These are phyloP conservation scores for Nannospalax galili DNA, from an alignment of 2,113 vertebrate species.

Conservation along the genomic window DNA sequence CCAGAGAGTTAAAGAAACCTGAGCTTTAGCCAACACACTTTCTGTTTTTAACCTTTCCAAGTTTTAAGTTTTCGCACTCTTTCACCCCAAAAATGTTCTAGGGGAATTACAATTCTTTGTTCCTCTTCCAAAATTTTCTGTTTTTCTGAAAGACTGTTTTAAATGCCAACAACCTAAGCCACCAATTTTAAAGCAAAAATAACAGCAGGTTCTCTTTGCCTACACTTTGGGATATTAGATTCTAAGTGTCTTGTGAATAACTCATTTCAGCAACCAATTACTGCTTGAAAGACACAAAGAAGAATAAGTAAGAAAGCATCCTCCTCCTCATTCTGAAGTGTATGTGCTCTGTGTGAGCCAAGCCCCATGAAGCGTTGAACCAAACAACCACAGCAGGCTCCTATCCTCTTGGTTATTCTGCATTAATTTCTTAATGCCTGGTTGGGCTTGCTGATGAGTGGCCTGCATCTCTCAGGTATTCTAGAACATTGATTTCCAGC, in stretches of 20 bases:
- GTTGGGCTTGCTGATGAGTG: constrained; percentile 78
- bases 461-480: constrained; percentile 77
- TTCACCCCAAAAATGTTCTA: not conserved
- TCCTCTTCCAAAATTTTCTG: constrained; percentile 9
- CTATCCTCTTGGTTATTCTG: constrained; percentile 74
- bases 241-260: constrained; percentile 66
- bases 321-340: constrained; percentile 47
- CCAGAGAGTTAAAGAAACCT: constrained; percentile 48
- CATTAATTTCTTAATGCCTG: constrained; percentile 83
- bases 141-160: constrained; percentile 47
- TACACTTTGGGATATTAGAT: constrained; percentile 58
- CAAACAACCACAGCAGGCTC: constrained; percentile 68
- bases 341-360: constrained; percentile 63
- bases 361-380: constrained; percentile 68
- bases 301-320: constrained; percentile 66
- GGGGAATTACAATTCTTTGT: constrained; percentile 40
- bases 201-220: constrained; percentile 61
- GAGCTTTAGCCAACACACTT: constrained; percentile 37
- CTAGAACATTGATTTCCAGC: constrained; percentile 71
- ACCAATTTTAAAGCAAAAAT: constrained; percentile 58
- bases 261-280: constrained; percentile 75
- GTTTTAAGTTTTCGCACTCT: not conserved
- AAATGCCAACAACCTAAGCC: constrained; percentile 45
- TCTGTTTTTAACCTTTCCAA: constrained; percentile 55
- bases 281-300: constrained; percentile 48